Evolutionary conservation across 2,113 vertebrate genomes (phyloP).

Genomic region (Monopterus albus): DNA sequence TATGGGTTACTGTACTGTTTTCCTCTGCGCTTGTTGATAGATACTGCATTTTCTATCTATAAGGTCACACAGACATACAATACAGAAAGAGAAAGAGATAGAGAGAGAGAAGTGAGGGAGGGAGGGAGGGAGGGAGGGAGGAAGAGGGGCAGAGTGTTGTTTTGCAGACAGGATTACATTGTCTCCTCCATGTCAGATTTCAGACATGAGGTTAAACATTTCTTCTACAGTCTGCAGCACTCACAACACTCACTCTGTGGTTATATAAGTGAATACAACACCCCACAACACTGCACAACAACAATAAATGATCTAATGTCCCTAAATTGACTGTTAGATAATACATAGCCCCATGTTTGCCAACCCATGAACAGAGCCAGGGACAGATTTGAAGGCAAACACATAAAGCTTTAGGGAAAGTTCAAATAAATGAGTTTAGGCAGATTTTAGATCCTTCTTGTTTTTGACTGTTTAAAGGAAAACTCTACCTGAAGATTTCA

Average conservation of each 20-base stretch:
- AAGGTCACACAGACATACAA: slow-evolving; percentile 40
- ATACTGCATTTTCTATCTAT: slow-evolving; percentile 41
- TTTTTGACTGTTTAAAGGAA: too few species aligned
- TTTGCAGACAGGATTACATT: slow-evolving; percentile 75
- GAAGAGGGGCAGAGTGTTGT: slow-evolving; percentile 55
- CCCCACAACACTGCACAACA: not conserved
- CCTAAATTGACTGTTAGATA: slow-evolving; percentile 41
- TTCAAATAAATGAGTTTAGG: not conserved
- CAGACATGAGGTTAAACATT: slow-evolving; percentile 62
- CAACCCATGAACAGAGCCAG: not conserved
- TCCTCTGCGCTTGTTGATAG: slow-evolving; percentile 37
- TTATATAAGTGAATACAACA: not conserved
- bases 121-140: slow-evolving; percentile 13
- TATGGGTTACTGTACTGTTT: slow-evolving; percentile 30
- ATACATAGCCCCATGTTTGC: slow-evolving; percentile 37
- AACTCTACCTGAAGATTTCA: slow-evolving; percentile 4
- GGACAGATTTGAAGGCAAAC: slow-evolving; percentile 12
- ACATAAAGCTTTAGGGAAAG: not conserved
- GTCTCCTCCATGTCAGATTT: slow-evolving; percentile 67
- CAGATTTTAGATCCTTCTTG: too few species aligned
- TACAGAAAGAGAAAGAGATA: slow-evolving; percentile 37
- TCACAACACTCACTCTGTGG: slow-evolving; percentile 30
- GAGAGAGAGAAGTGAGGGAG: slow-evolving; percentile 13
- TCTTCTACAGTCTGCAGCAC: slow-evolving; percentile 32
- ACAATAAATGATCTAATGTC: slow-evolving; percentile 37